Evolutionary conservation across 2,888 invertebrate genomes (phyloP).

Genomic region (Hedya salicella): DNA sequence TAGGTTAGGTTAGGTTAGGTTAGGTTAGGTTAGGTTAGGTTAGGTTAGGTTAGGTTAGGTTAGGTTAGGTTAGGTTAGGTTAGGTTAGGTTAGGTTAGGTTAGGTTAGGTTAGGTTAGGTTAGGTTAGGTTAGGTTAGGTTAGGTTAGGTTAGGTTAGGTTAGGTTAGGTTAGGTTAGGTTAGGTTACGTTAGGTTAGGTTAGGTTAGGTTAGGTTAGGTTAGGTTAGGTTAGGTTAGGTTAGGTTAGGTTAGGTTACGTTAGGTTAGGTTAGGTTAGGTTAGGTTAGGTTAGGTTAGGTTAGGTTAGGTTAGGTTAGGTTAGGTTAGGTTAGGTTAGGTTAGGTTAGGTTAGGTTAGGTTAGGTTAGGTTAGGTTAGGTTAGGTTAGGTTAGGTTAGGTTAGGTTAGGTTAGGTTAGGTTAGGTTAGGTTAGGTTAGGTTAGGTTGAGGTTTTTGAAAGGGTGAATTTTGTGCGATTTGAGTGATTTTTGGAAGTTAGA

Average conservation of each 20-base stretch:
- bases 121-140: constrained; percentile 14
- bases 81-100: constrained; percentile 14
- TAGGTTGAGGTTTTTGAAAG: too few relatives aligned
- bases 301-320: constrained; percentile 14
- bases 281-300: constrained; percentile 14
- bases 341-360: constrained; percentile 14
- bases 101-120: constrained; percentile 14
- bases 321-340: constrained; percentile 14
- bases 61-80: constrained; percentile 14
- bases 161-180: constrained; percentile 14
- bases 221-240: constrained; percentile 14
- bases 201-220: constrained; percentile 14
- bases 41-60: constrained; percentile 18
- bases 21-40: constrained; percentile 19
- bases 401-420: constrained; percentile 14
- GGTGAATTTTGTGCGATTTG: too few relatives aligned
- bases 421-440: constrained; percentile 14
- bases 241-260: constrained; percentile 12
- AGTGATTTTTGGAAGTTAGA: too few relatives aligned
- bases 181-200: constrained; percentile 12
- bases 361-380: constrained; percentile 14
- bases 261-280: constrained; percentile 14
- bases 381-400: constrained; percentile 14
- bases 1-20: constrained; percentile 18
- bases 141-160: constrained; percentile 14